These are phyloP conservation scores for Coelinius sp. DNA, from an alignment of 2,888 invertebrate species.

Conservation along the genomic window DNA sequence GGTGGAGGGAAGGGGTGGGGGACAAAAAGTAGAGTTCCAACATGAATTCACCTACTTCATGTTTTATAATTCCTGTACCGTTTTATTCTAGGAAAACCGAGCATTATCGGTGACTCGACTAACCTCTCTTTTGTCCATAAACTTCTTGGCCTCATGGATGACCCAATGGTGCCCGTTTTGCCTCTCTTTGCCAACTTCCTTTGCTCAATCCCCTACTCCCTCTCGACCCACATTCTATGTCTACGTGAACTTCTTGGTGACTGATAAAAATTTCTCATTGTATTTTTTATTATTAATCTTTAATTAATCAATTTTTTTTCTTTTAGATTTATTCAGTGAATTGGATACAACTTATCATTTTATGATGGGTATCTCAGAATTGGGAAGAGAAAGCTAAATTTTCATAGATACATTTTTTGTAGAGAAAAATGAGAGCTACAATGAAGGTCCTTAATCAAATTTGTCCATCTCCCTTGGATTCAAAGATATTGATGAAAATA, in stretches of 20 bases:
- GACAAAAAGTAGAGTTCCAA: neutral
- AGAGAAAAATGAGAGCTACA: neutral
- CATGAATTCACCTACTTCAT: neutral
- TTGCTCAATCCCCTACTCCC: neutral
- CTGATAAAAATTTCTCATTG: neutral
- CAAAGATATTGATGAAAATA: too few species aligned
- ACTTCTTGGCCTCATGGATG: conserved; percentile 16
- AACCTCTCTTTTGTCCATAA: neutral
- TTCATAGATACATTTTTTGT: too few species aligned
- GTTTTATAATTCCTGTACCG: conserved; percentile 38
- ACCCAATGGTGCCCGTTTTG: conserved; percentile 37
- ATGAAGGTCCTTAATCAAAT: too few species aligned
- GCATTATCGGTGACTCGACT: neutral
- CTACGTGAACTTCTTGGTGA: neutral
- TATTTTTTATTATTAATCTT: neutral
- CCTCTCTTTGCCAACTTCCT: conserved; percentile 23
- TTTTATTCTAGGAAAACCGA: conserved; percentile 33
- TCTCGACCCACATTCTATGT: conserved; percentile 32
- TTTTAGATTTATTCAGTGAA: too few species aligned
- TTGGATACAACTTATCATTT: too few species aligned
- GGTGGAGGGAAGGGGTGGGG: neutral
- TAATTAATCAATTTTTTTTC: too few species aligned
- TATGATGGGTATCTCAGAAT: too few species aligned
- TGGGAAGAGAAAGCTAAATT: too few species aligned
- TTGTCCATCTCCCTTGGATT: too few species aligned